These are phyloP conservation scores for Parnassius apollo DNA, from an alignment of 2,888 invertebrate genomes.

Conservation along the genomic window DNA sequence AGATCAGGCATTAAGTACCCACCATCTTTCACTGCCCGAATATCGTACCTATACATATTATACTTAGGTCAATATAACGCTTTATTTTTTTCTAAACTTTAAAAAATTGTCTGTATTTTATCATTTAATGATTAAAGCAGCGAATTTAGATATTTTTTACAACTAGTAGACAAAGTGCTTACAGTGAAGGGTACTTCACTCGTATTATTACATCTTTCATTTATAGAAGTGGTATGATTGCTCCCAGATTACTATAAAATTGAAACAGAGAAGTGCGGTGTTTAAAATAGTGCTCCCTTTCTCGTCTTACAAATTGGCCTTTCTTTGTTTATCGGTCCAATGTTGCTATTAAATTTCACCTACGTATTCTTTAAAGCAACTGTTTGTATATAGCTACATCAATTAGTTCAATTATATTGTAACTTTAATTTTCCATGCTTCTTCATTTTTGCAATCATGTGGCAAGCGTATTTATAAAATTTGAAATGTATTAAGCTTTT, in stretches of 20 bases:
- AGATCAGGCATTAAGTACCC: slow-evolving; percentile 71
- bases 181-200: slow-evolving; percentile 65
- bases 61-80: slow-evolving; percentile 40
- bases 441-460: not conserved
- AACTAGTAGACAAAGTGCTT: no score
- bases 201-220: slow-evolving; percentile 69
- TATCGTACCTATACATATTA: slow-evolving; percentile 58
- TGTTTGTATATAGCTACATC: slow-evolving; percentile 30
- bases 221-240: slow-evolving; percentile 71
- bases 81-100: not conserved
- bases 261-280: slow-evolving; percentile 70
- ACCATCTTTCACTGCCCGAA: slow-evolving; percentile 76
- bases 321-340: slow-evolving; percentile 67
- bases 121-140: no score
- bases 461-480: not conserved
- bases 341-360: slow-evolving; percentile 46
- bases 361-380: slow-evolving; percentile 32
- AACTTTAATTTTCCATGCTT: no score
- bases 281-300: slow-evolving; percentile 78
- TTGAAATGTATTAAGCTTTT: not conserved
- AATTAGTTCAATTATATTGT: slow-evolving; percentile 16
- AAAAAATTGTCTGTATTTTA: not conserved
- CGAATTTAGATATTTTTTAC: no score
- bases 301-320: slow-evolving; percentile 73
- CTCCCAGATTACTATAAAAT: slow-evolving; percentile 76